phyloP scores from a whole-genome alignment of 1,140 invertebrate genomes.

The Bemisia tabaci region DNA sequence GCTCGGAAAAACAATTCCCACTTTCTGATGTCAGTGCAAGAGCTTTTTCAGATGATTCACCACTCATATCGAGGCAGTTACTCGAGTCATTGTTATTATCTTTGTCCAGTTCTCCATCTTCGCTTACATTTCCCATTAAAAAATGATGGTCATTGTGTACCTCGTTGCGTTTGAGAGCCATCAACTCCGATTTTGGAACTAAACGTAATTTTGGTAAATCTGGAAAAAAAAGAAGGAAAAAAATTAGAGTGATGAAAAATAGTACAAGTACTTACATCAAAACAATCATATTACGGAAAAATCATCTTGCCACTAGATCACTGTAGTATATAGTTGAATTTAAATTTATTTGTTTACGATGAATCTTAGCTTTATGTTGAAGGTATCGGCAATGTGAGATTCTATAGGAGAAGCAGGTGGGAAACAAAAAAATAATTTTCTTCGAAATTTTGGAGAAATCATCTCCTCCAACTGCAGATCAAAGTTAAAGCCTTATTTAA shows the following conservation, averaged over 20 bases:
- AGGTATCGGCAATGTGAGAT: no score
- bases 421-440: no score
- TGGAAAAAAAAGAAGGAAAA: conserved; percentile 13
- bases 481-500: no score
- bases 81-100: conserved; percentile 2
- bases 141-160: not conserved
- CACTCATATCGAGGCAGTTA: not conserved
- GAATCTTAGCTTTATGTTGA: no score
- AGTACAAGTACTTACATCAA: no score
- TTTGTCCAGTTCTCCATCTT: not conserved
- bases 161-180: conserved; percentile 11
- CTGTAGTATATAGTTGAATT: no score
- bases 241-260: conserved; percentile 8
- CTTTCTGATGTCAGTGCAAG: not conserved
- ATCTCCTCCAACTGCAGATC: no score
- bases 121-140: conserved; percentile 3
- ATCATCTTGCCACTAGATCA: no score
- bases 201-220: conserved; percentile 15
- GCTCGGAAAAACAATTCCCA: conserved; percentile 11
- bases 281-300: no score
- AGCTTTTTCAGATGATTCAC: not conserved
- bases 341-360: no score
- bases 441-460: no score
- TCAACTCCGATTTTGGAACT: conserved; percentile 16
- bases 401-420: no score